Conservation (phyloP, 2,888 invertebrate species). For the Eubasilissa splendida region DNA sequence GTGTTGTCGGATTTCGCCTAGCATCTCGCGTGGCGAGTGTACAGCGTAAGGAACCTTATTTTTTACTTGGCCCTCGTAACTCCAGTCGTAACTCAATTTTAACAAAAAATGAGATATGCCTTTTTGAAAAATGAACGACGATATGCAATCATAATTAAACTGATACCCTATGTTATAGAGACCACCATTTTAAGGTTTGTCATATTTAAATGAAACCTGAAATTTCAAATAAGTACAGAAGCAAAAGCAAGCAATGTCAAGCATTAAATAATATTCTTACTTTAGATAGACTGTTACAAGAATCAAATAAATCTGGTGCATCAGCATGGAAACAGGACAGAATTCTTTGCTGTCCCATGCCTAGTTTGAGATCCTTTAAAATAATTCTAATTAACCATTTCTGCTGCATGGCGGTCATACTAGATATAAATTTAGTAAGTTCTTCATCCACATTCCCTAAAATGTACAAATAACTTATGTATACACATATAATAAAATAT, state of each 20-base stretch:
- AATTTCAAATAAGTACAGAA: neutral
- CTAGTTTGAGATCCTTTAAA: slow-evolving; percentile 87
- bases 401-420: slow-evolving; percentile 82
- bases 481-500: neutral
- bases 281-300: slow-evolving; percentile 79
- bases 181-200: too few species aligned
- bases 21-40: too few species aligned
- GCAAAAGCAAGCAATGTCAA: too few species aligned
- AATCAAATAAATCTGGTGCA: slow-evolving; percentile 83
- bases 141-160: too few species aligned
- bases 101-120: too few species aligned
- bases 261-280: slow-evolving; percentile 64
- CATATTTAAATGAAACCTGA: slow-evolving; percentile 2
- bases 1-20: too few species aligned
- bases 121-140: too few species aligned
- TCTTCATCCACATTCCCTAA: slow-evolving; percentile 73
- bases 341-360: slow-evolving; percentile 81
- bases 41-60: too few species aligned
- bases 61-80: too few species aligned
- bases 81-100: too few species aligned
- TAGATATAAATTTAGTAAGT: slow-evolving; percentile 78
- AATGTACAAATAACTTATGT: neutral
- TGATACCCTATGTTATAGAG: too few species aligned
- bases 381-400: slow-evolving; percentile 94
- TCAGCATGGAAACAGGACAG: slow-evolving; percentile 84